Evolutionary conservation across 2,113 vertebrate species (phyloP), one percentile per base, ranked within the genome.

Genomic region (Malurus cyaneus): DNA sequence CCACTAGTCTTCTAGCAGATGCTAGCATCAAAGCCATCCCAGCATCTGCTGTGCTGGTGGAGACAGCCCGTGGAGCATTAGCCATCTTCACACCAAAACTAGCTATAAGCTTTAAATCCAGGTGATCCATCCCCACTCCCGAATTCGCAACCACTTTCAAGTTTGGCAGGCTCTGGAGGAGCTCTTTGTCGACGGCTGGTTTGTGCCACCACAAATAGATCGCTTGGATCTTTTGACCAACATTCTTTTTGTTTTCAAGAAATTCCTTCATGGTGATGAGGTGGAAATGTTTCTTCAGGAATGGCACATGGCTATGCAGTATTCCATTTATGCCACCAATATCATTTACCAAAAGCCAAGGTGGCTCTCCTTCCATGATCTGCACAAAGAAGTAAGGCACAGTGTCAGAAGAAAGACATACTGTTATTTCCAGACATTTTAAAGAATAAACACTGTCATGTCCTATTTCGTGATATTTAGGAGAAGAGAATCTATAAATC

Each of bases 21-120:
- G 97, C 97, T 78, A 99, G 94, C 36, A 99, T 95, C 60, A 98
- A 93, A 72, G 92, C 97, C 98, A 98, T 98, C 26, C 93, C 98
- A 11, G 97, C 78, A 21, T 98, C 97, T 19, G 98, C 98, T 4
- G 98, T 98, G 92, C 96, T 89, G n/a, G 32, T 94, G 61, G 94
- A 97, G 47, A 98, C 98, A 26, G 97, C 97, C 5, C 6, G 32
- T 0, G 98, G 98, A 3, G 96, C 97, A 90, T 98, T 98, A 93
- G 97, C 82, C 71, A 98, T 96, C 93, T 97, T 98, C 84, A 98
- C 95, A 5, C 98, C 98, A 34, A 97, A 97, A 66, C 94, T 95
- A 89, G 80, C 76, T 14, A 98, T n/a, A 84, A 98, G 95, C 6
- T 97, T 94, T 92, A 98, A 91, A 57, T 98, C 97, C 86, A 98